A percentile compares a stretch with the other conserved stretches of the same genome.
These are phyloP conservation scores for Harpagoxenus sublaevis DNA, from an alignment of 2,888 invertebrate genomes.

Conservation along the genomic window DNA sequence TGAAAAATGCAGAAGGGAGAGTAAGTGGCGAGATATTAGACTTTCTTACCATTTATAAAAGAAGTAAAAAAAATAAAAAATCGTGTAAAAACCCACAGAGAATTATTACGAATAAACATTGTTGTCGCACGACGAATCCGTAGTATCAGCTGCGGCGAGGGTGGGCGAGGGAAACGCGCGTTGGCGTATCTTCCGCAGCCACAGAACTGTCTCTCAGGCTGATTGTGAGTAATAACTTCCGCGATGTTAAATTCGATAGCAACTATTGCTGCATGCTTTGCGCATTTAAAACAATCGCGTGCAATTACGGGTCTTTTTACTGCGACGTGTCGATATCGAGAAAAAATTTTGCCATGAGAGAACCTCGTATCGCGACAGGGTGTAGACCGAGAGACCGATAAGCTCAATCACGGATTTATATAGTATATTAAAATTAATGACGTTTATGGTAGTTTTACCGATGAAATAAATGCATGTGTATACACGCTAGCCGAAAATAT, in stretches of 20 bases:
- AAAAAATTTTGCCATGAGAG: background rate
- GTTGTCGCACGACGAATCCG: conserved; percentile 38
- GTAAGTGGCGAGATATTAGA: background rate
- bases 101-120: conserved; percentile 46
- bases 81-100: background rate
- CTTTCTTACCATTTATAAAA: background rate
- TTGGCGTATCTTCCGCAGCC: conserved; percentile 53
- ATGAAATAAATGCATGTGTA: background rate
- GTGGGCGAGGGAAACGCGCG: conserved; percentile 44
- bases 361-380: background rate
- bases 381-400: background rate
- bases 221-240: conserved; percentile 53
- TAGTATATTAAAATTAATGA: background rate
- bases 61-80: background rate
- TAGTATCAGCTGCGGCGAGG: conserved; percentile 37
- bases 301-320: conserved; percentile 32
- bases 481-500: background rate
- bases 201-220: conserved; percentile 53
- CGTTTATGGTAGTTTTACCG: conserved; percentile 3
- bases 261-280: conserved; percentile 9
- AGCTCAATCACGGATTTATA: conserved; percentile 21
- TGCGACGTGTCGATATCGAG: conserved; percentile 13
- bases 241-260: conserved; percentile 51
- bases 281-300: conserved; percentile 49
- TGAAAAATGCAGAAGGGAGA: background rate